Percentiles rank a stretch among this genome's conserved stretches.
These are phyloP conservation scores for Ectobius pallidus DNA, from an alignment of 2,888 invertebrate species.

Conservation along the genomic window DNA sequence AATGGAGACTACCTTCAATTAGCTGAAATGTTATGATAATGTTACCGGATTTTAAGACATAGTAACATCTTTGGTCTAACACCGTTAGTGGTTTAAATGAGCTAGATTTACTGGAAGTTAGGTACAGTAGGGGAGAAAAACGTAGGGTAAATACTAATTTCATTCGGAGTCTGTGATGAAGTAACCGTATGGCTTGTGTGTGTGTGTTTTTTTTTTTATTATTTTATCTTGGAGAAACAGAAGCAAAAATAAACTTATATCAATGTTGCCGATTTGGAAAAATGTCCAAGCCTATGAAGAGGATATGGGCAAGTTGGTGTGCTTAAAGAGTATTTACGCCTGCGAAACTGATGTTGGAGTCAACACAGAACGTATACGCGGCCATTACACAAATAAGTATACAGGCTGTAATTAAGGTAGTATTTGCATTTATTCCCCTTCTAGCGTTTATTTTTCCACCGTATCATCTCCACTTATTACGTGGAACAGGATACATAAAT, in stretches of 20 bases:
- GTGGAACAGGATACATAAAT: constrained; percentile 11
- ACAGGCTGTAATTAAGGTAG: background rate
- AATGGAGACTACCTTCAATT: no score
- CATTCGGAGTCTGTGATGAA: no score
- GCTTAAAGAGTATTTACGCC: constrained; percentile 10
- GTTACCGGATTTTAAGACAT: no score
- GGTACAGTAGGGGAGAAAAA: no score
- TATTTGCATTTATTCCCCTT: constrained; percentile 14
- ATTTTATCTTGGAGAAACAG: background rate
- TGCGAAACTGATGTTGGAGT: constrained; percentile 6
- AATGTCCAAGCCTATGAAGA: background rate
- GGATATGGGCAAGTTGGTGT: background rate
- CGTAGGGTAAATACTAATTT: no score
- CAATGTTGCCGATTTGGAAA: background rate
- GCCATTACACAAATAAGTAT: constrained; percentile 19
- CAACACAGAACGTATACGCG: constrained; percentile 6
- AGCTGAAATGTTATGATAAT: no score
- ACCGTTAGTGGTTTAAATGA: no score
- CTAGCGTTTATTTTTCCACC: constrained; percentile 13
- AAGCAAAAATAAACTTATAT: constrained; percentile 3
- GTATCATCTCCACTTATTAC: constrained; percentile 11
- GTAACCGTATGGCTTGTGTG: no score
- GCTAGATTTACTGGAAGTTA: no score
- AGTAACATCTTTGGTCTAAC: no score
- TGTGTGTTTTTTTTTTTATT: no score